These are phyloP conservation scores for Aegithalos caudatus DNA, from an alignment of 2,113 vertebrate genomes.

Conservation along the genomic window DNA sequence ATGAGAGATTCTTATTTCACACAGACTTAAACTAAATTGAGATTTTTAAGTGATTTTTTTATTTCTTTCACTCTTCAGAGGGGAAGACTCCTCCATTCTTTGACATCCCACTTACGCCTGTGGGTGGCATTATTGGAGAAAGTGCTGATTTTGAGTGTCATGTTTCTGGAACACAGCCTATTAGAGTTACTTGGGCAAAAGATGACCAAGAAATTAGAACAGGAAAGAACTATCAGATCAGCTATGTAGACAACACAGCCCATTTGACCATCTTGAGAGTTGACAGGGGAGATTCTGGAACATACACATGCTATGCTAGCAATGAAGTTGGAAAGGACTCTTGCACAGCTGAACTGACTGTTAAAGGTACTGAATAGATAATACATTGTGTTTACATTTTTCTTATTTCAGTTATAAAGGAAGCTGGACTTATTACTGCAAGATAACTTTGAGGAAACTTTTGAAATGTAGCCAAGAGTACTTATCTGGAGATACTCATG, in stretches of 20 bases:
- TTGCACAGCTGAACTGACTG: constrained; percentile 82
- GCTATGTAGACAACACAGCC: constrained; percentile 82
- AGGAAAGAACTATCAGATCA: constrained; percentile 91
- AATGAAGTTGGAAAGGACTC: constrained; percentile 94
- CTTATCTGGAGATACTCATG: neutral
- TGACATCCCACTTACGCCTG: constrained; percentile 81
- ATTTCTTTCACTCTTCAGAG: constrained; percentile 74
- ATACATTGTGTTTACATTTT: neutral
- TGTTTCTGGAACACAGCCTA: constrained; percentile 87
- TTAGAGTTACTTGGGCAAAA: constrained; percentile 93
- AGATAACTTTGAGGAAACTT: neutral
- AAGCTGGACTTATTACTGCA: neutral
- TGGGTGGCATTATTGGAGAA: constrained; percentile 85
- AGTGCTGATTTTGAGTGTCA: constrained; percentile 90
- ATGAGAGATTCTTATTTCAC: neutral
- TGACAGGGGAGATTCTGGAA: constrained; percentile 85
- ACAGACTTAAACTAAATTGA: neutral
- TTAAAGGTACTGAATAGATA: constrained; percentile 83
- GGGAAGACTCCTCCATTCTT: constrained; percentile 90
- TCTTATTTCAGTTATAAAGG: neutral
- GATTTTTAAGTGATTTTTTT: constrained; percentile 1
- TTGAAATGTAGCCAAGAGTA: neutral
- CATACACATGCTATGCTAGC: constrained; percentile 86
- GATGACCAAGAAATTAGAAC: constrained; percentile 91
- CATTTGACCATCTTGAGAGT: constrained; percentile 85